Percentiles rank a stretch among this genome's conserved stretches.
These are phyloP conservation scores for Zootermopsis nevadensis DNA, from an alignment of 2,888 invertebrate genomes.

Conservation along the genomic window DNA sequence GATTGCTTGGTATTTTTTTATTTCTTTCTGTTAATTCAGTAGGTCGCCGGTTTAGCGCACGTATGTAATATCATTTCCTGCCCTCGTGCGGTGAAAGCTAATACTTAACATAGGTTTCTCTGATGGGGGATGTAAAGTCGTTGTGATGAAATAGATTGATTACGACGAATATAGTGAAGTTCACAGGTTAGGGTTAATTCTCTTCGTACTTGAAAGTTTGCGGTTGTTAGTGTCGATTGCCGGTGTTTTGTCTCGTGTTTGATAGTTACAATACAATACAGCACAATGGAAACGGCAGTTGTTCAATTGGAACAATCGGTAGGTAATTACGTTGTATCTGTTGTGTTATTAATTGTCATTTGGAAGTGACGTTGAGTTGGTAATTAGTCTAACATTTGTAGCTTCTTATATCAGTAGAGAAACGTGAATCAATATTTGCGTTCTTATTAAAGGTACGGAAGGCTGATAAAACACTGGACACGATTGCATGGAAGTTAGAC, in stretches of 20 bases:
- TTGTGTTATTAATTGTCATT: no score
- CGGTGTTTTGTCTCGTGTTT: not conserved
- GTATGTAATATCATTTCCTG: no score
- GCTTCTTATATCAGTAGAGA: not conserved
- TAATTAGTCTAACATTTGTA: no score
- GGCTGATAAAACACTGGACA: constrained; percentile 78
- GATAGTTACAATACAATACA: not conserved
- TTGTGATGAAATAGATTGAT: no score
- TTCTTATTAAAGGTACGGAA: constrained; percentile 72
- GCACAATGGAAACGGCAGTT: constrained; percentile 43
- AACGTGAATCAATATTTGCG: constrained; percentile 21
- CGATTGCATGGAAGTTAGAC: constrained; percentile 80
- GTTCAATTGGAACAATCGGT: constrained; percentile 45
- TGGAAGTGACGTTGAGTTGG: no score
- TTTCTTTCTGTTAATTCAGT: no score
- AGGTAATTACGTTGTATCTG: constrained; percentile 3
- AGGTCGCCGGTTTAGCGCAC: no score
- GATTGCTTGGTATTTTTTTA: no score
- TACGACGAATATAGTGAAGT: no score
- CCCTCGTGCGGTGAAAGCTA: no score
- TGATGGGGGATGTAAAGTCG: no score
- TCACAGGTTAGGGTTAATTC: not conserved
- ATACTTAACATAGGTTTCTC: no score
- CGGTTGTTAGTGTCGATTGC: not conserved
- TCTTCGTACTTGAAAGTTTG: not conserved